Percentiles rank a stretch among this genome's conserved stretches.
These are phyloP conservation scores for Mellivora capensis DNA, from an alignment of 2,113 vertebrate species.

Conservation along the genomic window DNA sequence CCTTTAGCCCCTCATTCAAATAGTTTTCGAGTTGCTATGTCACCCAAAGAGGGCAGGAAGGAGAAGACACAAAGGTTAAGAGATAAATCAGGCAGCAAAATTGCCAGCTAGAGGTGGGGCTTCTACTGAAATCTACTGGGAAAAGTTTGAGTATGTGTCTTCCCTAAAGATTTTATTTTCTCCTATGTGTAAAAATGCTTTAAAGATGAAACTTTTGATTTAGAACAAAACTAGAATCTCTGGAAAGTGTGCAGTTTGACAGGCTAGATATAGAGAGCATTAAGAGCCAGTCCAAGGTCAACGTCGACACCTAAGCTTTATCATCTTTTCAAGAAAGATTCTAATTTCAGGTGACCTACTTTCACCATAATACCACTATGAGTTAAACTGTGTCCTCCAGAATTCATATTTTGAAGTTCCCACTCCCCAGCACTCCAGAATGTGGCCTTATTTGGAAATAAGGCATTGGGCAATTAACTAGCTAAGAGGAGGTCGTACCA, in stretches of 20 bases:
- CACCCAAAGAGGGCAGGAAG: background rate
- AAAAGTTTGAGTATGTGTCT: background rate
- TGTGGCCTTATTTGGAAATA: background rate
- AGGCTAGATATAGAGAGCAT: background rate
- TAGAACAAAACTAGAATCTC: conserved; percentile 29
- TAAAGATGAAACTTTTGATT: conserved; percentile 42
- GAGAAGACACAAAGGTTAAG: background rate
- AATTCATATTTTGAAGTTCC: background rate
- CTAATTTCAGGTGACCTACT: conserved; percentile 15
- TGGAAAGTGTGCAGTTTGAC: background rate
- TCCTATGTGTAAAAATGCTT: background rate
- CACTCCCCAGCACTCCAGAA: background rate
- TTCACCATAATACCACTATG: background rate
- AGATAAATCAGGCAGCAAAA: background rate
- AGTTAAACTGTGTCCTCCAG: background rate
- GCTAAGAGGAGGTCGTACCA: background rate
- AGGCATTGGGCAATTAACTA: background rate
- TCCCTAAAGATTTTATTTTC: conserved; percentile 15
- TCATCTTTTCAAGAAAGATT: background rate
- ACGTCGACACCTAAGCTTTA: background rate
- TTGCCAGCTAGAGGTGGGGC: background rate
- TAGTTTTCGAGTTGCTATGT: background rate
- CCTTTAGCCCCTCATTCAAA: background rate
- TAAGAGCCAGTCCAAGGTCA: background rate
- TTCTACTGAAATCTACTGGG: background rate